Evolutionary conservation across 2,113 vertebrate genomes (phyloP).

Genomic region (Bubalus kerabau): DNA sequence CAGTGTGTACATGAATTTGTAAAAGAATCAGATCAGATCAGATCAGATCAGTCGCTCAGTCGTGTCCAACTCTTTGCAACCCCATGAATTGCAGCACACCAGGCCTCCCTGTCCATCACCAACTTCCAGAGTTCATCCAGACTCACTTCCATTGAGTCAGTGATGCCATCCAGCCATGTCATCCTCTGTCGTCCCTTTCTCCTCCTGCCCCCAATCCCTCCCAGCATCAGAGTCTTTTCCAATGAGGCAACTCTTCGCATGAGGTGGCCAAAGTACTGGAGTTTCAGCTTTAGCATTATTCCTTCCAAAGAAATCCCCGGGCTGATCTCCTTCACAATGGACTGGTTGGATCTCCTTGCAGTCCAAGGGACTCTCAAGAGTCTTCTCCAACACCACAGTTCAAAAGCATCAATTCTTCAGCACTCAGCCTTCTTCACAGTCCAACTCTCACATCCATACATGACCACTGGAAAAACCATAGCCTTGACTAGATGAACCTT

Average conservation of each 20-base stretch:
- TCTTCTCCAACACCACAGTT: too few species aligned
- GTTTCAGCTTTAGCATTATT: neutral
- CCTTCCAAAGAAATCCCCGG: neutral
- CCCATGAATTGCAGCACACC: rapidly evolving
- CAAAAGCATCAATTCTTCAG: too few species aligned
- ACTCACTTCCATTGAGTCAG: neutral
- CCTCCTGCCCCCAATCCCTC: neutral
- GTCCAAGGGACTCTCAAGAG: too few species aligned
- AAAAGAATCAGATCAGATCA: neutral
- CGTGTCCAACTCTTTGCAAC: neutral
- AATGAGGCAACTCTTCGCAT: neutral
- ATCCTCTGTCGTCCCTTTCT: neutral
- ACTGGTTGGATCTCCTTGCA: too few species aligned
- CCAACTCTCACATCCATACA: too few species aligned
- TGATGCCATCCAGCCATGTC: neutral
- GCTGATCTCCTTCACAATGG: too few species aligned
- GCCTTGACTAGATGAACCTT: too few species aligned
- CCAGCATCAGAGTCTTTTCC: neutral
- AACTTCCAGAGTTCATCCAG: neutral
- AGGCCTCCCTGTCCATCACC: neutral
- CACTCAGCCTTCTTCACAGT: too few species aligned
- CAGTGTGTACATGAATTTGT: neutral
- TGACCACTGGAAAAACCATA: too few species aligned
- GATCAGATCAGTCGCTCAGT: neutral
- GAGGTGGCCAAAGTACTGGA: neutral